Evolutionary conservation across 2,113 vertebrate species (phyloP).

Genomic region (Thermophis baileyi): DNA sequence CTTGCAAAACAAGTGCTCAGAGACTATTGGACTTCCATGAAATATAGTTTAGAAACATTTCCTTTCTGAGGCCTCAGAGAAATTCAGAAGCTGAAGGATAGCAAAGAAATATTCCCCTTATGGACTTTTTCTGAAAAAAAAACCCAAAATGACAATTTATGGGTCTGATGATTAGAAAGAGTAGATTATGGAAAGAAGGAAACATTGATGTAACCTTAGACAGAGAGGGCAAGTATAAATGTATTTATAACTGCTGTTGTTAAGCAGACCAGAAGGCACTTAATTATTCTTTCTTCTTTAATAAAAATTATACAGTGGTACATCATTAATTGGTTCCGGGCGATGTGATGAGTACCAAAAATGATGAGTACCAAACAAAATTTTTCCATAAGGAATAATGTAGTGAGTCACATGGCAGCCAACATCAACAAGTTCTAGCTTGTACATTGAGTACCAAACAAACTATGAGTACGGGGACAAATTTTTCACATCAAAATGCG

Average conservation of each 20-base stretch:
- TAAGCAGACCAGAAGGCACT: neutral
- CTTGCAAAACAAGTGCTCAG: too few species aligned
- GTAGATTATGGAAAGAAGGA: neutral
- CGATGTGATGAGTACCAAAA: neutral
- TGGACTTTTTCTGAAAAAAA: neutral
- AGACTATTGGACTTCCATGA: too few species aligned
- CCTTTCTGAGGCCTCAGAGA: too few species aligned
- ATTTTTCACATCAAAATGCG: neutral
- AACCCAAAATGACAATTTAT: neutral
- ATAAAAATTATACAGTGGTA: neutral
- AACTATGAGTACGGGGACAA: neutral
- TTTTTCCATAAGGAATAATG: neutral
- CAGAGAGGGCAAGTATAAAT: neutral
- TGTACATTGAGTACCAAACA: neutral
- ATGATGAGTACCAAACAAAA: neutral
- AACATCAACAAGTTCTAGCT: neutral
- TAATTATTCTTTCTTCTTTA: neutral
- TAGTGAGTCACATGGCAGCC: neutral
- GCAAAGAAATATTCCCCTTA: neutral
- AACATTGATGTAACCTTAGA: neutral
- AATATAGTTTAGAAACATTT: too few species aligned
- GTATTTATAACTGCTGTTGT: neutral
- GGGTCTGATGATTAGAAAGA: neutral
- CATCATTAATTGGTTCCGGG: neutral
- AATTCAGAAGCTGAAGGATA: neutral